Conservation (phyloP, 2,888 invertebrate species). For the Torymus tubicola region DNA sequence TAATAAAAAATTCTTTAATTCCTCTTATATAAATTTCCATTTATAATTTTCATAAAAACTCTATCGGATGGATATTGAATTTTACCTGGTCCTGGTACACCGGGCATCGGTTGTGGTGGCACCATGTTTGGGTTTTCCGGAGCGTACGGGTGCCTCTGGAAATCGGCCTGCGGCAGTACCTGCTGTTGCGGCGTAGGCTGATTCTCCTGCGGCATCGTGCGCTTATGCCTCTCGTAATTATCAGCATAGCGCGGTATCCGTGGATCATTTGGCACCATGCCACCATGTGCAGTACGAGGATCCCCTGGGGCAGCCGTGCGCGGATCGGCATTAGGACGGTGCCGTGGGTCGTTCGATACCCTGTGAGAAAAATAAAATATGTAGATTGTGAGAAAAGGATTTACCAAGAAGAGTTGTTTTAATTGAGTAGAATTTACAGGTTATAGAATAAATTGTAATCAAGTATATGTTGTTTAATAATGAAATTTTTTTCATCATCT, state of each 20-base stretch:
- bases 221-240: constrained; percentile 70
- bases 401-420: too few relatives aligned
- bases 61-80: neutral
- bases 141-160: constrained; percentile 28
- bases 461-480: too few relatives aligned
- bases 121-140: constrained; percentile 25
- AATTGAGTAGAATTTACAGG: too few relatives aligned
- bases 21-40: too few relatives aligned
- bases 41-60: too few relatives aligned
- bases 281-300: too few relatives aligned
- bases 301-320: neutral
- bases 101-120: constrained; percentile 36
- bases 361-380: constrained; percentile 6
- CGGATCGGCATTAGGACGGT: constrained; percentile 32
- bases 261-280: constrained; percentile 21
- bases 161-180: constrained; percentile 6
- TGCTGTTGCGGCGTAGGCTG: too few relatives aligned
- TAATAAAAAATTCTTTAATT: too few relatives aligned
- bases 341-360: constrained; percentile 40
- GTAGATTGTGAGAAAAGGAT: too few relatives aligned
- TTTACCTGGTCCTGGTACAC: constrained; percentile 30
- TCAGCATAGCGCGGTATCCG: constrained; percentile 66
- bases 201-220: constrained; percentile 42
- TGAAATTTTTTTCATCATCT: too few relatives aligned
- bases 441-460: too few relatives aligned